phyloP scores from a whole-genome alignment of 2,797 vertebrate genomes.

The Amblyopsis hoosieri region DNA sequence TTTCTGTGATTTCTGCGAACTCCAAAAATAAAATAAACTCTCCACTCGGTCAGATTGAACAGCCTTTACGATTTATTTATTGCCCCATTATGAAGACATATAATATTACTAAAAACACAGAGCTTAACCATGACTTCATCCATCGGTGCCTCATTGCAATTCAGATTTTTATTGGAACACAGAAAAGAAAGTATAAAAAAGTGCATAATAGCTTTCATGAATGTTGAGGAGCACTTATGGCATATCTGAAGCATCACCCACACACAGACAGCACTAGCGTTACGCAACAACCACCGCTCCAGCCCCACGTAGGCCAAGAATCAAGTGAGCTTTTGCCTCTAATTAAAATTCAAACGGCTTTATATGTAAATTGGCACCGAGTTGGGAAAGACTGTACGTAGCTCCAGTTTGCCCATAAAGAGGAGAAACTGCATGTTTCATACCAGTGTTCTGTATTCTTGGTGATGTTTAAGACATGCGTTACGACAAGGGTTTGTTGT shows the following conservation, averaged over 20 bases:
- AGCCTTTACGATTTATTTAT: conserved; percentile 5
- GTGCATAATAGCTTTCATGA: conserved; percentile 20
- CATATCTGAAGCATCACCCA: conserved; percentile 53
- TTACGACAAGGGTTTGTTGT: too few relatives aligned
- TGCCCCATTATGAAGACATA: conserved; percentile 7
- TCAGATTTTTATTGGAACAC: conserved; percentile 13
- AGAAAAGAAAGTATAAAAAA: conserved; percentile 23
- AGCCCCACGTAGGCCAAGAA: conserved; percentile 16
- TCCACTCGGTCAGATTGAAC: conserved; percentile 17
- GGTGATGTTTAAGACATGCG: too few relatives aligned
- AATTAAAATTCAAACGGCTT: conserved; percentile 16
- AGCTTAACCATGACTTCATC: conserved; percentile 27
- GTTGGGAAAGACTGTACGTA: conserved; percentile 5
- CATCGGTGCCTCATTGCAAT: conserved; percentile 12
- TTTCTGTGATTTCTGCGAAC: background rate
- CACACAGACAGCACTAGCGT: conserved; percentile 34
- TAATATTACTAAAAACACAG: background rate
- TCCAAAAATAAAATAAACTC: background rate
- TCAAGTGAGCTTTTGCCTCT: conserved; percentile 21
- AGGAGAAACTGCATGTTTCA: conserved; percentile 8
- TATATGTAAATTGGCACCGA: conserved; percentile 13
- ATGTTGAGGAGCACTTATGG: conserved; percentile 40
- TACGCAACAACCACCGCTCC: conserved; percentile 59
- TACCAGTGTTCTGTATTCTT: too few relatives aligned
- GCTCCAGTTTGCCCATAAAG: conserved; percentile 16